Percentiles rank a stretch among this genome's conserved stretches.
Conservation (phyloP, 2,113 vertebrate genomes). For the Protomyctophum bolini region DNA sequence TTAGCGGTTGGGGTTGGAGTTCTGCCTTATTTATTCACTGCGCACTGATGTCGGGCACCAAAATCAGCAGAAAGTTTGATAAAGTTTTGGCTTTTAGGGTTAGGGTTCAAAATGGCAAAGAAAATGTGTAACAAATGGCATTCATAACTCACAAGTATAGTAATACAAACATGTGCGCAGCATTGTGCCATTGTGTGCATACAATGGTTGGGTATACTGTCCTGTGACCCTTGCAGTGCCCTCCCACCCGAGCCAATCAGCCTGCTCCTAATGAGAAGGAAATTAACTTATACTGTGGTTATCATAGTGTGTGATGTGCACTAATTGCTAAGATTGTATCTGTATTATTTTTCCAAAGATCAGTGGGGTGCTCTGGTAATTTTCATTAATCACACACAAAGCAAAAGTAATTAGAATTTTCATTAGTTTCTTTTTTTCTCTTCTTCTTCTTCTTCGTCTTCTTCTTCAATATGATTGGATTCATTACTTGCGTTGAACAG, state of each 20-base stretch:
- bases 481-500: conserved; percentile 52
- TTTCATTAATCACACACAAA: conserved; percentile 85
- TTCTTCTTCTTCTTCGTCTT: too few relatives aligned
- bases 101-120: too few relatives aligned
- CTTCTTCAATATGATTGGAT: conserved; percentile 53
- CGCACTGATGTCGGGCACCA: too few relatives aligned
- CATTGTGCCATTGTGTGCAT: conserved; percentile 5
- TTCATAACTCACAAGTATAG: too few relatives aligned
- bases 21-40: too few relatives aligned
- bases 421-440: conserved; percentile 71
- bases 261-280: conserved; percentile 76
- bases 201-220: conserved; percentile 9
- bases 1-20: too few relatives aligned
- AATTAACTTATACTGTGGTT: conserved; percentile 78
- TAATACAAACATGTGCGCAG: too few relatives aligned
- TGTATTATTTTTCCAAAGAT: conserved; percentile 79
- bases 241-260: conserved; percentile 52
- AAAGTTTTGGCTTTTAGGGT: too few relatives aligned
- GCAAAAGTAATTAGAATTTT: conserved; percentile 79
- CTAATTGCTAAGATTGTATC: conserved; percentile 84
- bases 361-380: conserved; percentile 77
- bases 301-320: conserved; percentile 74
- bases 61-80: too few relatives aligned
- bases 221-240: conserved; percentile 23
- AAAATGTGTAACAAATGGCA: too few relatives aligned